Evolutionary conservation across 2,113 vertebrate genomes (phyloP).

Genomic region (Hystrix cristata): DNA sequence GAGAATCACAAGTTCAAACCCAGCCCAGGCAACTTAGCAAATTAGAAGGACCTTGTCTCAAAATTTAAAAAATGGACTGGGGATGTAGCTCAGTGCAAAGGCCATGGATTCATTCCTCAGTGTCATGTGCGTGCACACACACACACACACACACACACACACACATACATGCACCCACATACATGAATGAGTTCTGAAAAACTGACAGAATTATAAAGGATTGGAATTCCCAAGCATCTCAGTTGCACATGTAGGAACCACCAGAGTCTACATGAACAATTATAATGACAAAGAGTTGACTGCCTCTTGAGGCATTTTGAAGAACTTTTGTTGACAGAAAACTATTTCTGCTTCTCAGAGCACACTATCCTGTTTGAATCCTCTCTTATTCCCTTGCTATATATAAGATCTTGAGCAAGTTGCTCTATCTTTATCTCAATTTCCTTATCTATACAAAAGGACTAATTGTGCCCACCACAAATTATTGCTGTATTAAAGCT

Average conservation of each 20-base stretch:
- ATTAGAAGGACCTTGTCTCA: background rate
- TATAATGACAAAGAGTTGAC: background rate
- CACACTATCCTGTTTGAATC: background rate
- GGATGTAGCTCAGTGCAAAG: background rate
- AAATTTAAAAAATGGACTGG: background rate
- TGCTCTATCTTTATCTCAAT: background rate
- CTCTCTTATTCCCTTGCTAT: background rate
- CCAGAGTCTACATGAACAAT: background rate
- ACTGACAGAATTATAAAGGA: background rate
- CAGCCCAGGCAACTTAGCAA: background rate
- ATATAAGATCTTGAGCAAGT: background rate
- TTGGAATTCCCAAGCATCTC: background rate
- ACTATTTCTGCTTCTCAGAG: conserved; percentile 34
- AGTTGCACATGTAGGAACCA: background rate
- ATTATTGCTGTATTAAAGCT: background rate
- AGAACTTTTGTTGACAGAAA: background rate
- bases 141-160: background rate
- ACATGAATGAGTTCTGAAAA: background rate
- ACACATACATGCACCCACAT: background rate
- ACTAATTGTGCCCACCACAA: background rate
- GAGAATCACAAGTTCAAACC: background rate
- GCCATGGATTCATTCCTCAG: background rate
- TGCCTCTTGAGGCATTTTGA: background rate
- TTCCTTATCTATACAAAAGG: background rate
- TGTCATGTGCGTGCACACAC: background rate